A percentile compares a stretch with the other conserved stretches of the same genome.
These are phyloP conservation scores for Promerops cafer DNA, from an alignment of 2,113 vertebrate genomes.

Conservation along the genomic window DNA sequence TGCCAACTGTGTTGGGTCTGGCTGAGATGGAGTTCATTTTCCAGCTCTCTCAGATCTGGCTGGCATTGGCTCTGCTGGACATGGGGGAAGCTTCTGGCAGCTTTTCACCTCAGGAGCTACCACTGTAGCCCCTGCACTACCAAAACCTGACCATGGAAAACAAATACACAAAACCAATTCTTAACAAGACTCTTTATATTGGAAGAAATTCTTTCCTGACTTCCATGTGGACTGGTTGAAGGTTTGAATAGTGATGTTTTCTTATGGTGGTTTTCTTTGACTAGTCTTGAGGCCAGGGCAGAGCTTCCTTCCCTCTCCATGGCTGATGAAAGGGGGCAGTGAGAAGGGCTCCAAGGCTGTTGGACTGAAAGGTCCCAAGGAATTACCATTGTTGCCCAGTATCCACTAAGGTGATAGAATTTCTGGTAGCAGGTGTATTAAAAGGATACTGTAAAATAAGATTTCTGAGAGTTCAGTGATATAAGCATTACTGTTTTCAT, in stretches of 20 bases:
- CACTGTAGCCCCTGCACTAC: neutral
- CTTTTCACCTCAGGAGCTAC: neutral
- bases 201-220: neutral
- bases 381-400: neutral
- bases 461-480: neutral
- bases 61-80: neutral
- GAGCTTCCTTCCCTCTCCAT: neutral
- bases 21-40: neutral
- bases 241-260: neutral
- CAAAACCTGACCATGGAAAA: neutral
- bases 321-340: neutral
- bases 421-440: neutral
- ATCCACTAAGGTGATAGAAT: neutral
- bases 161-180: neutral
- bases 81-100: neutral
- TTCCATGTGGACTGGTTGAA: neutral
- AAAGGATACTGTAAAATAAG: neutral
- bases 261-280: neutral
- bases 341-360: neutral
- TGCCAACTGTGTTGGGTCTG: neutral
- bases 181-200: neutral
- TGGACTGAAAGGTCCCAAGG: neutral
- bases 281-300: neutral
- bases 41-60: neutral
- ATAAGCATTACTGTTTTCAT: neutral